Conservation (phyloP, 2,888 invertebrate species). For the Zootermopsis nevadensis region DNA sequence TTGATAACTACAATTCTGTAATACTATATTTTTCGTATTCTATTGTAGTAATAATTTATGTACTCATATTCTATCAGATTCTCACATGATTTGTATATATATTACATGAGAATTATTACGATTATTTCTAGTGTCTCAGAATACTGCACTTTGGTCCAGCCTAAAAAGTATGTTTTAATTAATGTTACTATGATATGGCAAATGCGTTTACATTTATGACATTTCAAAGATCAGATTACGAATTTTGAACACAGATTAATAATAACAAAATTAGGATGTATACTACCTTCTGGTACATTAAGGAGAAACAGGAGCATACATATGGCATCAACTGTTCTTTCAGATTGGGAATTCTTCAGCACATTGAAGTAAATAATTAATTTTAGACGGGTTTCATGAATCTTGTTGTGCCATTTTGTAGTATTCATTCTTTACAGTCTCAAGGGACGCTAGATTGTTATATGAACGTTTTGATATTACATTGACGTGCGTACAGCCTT, state of each 20-base stretch:
- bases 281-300: not conserved
- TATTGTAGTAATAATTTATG: too few relatives aligned
- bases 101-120: too few relatives aligned
- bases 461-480: not conserved
- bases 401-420: not conserved
- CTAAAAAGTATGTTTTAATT: too few relatives aligned
- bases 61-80: too few relatives aligned
- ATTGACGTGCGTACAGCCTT: not conserved
- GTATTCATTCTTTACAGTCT: not conserved
- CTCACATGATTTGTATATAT: too few relatives aligned
- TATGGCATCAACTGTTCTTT: not conserved
- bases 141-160: too few relatives aligned
- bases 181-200: not conserved
- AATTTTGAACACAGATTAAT: not conserved
- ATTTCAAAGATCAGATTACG: not conserved
- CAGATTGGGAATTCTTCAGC: not conserved
- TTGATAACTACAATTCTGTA: too few relatives aligned
- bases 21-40: too few relatives aligned
- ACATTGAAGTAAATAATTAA: not conserved
- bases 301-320: not conserved
- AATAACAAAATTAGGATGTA: not conserved
- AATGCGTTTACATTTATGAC: not conserved
- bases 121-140: too few relatives aligned
- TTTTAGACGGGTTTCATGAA: not conserved
- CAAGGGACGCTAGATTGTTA: not conserved